A percentile compares a stretch with the other conserved stretches of the same genome.
Evolutionary conservation across 2,888 invertebrate species (phyloP).

Genomic region (Sabellastarte sp.): DNA sequence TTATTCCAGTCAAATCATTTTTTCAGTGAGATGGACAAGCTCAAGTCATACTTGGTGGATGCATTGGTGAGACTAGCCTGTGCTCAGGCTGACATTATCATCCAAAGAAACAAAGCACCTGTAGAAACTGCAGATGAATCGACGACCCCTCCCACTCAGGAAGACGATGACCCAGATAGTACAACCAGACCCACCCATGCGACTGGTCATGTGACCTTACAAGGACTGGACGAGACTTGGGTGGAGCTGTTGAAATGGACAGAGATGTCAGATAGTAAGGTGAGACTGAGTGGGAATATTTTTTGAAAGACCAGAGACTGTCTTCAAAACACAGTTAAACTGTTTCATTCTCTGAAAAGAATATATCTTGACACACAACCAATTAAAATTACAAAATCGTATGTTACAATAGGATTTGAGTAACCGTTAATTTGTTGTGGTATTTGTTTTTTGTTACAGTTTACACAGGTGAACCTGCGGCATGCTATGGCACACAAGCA

Average conservation of each 20-base stretch:
- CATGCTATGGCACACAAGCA: constrained; percentile 78
- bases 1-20: constrained; percentile 8
- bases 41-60: constrained; percentile 77
- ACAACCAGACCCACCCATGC: neutral
- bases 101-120: constrained; percentile 59
- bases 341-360: too few species aligned
- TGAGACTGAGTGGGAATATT: too few species aligned
- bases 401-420: too few species aligned
- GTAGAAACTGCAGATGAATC: neutral
- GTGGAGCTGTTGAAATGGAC: constrained; percentile 77
- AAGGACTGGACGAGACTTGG: constrained; percentile 68
- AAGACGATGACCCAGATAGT: constrained; percentile 11
- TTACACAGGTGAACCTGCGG: constrained; percentile 65
- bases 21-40: constrained; percentile 78
- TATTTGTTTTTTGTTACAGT: constrained; percentile 31
- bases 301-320: too few species aligned
- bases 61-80: constrained; percentile 65
- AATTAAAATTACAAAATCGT: too few species aligned
- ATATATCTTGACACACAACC: too few species aligned
- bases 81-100: constrained; percentile 44
- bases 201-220: constrained; percentile 57
- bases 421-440: too few species aligned
- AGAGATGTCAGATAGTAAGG: constrained; percentile 78
- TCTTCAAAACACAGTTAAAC: too few species aligned
- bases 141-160: neutral